Base-by-base conservation (phyloP, 1,140 invertebrate species). In the Caenorhabditis tropicalis region DNA sequence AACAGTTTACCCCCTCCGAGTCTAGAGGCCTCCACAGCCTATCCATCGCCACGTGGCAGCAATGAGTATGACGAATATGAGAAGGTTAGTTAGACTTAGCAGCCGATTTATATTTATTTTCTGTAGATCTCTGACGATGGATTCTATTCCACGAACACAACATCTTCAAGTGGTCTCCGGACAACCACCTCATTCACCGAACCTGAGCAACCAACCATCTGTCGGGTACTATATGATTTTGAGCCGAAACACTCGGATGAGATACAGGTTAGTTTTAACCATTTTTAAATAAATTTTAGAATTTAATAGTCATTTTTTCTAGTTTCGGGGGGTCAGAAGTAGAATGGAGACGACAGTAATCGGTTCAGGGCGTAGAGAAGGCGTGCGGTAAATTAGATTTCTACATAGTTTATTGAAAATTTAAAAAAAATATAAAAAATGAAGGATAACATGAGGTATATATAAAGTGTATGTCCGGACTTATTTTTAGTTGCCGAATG, bases 211-310 rank as follows among this genome's bases (percentile, higher is more conserved):
- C 65, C 74, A 7, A 82, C 83, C 2, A 60, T 87, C 24, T 87
- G 84, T 65, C 36, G 86, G n/a, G 86, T 81, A 19, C 80, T 87
- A 2, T 87, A 87, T 49, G 83, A 86, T 60, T 87, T 87, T 51
- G 53, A 74, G 43, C 83, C 86, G 1, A 79, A 86, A 24, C 65
- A 82, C 27, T 60, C 82, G 2, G 86, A 87, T 46, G 86, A 87
- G 33, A 82, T 85, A 74, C 36, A 82, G 79, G 84, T 79, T 1
- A 2, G 43, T 33, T 15, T 51, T 31, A n/a, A 1, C 7, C 0
- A 53, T 9, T 79, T 15, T 39, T 15, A n/a, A 27, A 1, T 27
- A 53, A 21, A 29, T n/a, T 21, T 33, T 16, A 31, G 36, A 65
- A 29, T 9, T 27, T 39, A 19, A 70, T n/a, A 46, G 43, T 16